Percentiles rank a stretch among this genome's conserved stretches.
Conservation (phyloP, 2,113 vertebrate genomes). For the Petrocephalus microphthalmus region DNA sequence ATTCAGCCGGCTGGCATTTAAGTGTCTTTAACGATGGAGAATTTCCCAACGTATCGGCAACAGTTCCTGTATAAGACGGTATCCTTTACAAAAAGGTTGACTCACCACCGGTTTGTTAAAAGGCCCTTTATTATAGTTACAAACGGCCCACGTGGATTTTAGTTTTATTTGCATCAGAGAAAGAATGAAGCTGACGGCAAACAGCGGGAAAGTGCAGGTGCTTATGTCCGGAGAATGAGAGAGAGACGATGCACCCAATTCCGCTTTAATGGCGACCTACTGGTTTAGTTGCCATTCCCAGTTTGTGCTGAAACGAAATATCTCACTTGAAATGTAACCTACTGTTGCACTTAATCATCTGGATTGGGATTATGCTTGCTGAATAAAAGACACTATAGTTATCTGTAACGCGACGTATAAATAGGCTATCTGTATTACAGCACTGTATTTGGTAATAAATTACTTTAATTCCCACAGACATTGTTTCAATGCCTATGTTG, state of each 20-base stretch:
- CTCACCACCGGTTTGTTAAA: not conserved
- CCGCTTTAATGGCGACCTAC: not conserved
- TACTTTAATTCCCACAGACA: not conserved
- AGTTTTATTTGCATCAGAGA: not conserved
- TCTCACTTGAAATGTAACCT: not conserved
- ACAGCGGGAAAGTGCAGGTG: not conserved
- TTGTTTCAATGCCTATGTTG: not conserved
- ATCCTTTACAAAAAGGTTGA: not conserved
- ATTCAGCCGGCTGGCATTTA: not conserved
- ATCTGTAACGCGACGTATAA: not conserved
- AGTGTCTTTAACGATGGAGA: not conserved
- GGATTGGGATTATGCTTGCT: not conserved
- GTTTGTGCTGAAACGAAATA: not conserved
- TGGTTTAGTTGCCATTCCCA: not conserved
- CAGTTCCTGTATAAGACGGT: not conserved
- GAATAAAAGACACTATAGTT: not conserved
- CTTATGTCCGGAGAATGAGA: not conserved
- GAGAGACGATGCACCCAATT: not conserved
- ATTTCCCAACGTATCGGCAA: not conserved
- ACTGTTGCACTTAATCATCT: not conserved
- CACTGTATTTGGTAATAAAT: not conserved
- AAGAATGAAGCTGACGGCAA: not conserved
- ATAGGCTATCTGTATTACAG: not conserved
- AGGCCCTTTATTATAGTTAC: not conserved
- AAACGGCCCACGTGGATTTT: not conserved